Evolutionary conservation across 2,113 vertebrate genomes (phyloP).

Genomic region (Chaetura pelagica): DNA sequence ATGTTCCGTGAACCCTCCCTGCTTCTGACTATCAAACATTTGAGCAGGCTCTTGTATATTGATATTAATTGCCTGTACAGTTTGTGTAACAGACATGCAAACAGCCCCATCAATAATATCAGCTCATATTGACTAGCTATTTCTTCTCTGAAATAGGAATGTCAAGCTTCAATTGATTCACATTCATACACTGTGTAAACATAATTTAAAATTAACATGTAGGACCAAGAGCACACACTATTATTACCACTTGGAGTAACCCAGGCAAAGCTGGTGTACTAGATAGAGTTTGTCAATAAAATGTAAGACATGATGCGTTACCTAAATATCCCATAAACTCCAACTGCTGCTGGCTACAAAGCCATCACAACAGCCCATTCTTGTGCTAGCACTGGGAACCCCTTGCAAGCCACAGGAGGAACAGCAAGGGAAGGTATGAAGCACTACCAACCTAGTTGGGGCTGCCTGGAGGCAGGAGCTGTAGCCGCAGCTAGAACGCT

Average conservation of each 20-base stretch:
- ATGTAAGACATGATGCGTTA: neutral
- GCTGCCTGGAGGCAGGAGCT: neutral
- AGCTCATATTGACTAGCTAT: slow-evolving; percentile 35
- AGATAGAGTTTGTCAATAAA: neutral
- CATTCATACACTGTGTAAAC: neutral
- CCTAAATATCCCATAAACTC: neutral
- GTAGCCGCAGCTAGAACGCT: neutral
- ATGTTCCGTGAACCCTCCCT: neutral
- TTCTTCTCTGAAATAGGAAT: slow-evolving; percentile 37
- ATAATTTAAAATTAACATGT: slow-evolving; percentile 17
- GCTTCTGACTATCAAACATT: neutral
- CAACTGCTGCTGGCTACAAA: neutral
- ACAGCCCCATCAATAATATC: slow-evolving; percentile 29
- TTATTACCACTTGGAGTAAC: neutral
- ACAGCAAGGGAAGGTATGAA: neutral
- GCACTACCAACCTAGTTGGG: rapidly evolving
- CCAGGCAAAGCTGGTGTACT: neutral
- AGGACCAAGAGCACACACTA: neutral
- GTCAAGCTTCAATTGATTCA: slow-evolving; percentile 43
- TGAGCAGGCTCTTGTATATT: neutral
- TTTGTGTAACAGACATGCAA: neutral
- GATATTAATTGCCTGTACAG: slow-evolving; percentile 6
- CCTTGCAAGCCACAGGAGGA: neutral
- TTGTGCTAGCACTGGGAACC: neutral
- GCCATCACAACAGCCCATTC: neutral